Evolutionary conservation across 2,888 invertebrate species (phyloP), one percentile per base, ranked within the genome.

Genomic region (Drosophila colorata): DNA sequence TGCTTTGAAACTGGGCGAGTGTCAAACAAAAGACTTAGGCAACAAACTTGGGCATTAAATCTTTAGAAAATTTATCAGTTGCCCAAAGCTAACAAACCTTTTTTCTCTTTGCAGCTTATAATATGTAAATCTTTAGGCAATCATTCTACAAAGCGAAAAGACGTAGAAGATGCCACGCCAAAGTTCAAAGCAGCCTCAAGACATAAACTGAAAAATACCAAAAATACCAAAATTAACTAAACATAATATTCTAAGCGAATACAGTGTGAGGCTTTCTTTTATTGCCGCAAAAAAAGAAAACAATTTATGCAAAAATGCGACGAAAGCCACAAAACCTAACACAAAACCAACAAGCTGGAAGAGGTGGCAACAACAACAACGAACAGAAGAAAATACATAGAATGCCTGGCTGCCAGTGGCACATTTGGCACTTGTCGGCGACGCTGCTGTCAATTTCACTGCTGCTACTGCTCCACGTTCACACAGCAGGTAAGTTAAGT

Each of bases 11-110:
- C 14, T 48, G 66, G 69, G 67, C 74, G 65, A 87, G 74, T 78
- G 78, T 28, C 57, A 73, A 66, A 81, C 78, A 66, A 90, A 90
- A 86, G 90, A 90, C 77, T 88, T 74, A 80, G 74, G 80, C 74
- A 74, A 71, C 77, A 69, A 89, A 88, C 88, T 67, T 47, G 47
- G 18, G 9, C 48, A 59, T 59, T 56, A 28, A 47, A 56, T 41
- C 11, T 52, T 37, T 57, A 28, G 1, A 0, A 41, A 65, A 44
- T 23, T 23, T n/a, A 16, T 38, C 52, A 52, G 20, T 11, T 35
- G 33, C 11, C 14, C 43, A 33, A 20, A 57, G n/a, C 23, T 56
- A 51, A 74, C 37, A 56, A 69, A 41, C 2, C 33, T 40, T 74
- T 31, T 55, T 11, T 60, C 60, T 65, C 23, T 59, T 73, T 80